Evolutionary conservation across 2,888 invertebrate species (phyloP).

Genomic region (Aphidius colemani): DNA sequence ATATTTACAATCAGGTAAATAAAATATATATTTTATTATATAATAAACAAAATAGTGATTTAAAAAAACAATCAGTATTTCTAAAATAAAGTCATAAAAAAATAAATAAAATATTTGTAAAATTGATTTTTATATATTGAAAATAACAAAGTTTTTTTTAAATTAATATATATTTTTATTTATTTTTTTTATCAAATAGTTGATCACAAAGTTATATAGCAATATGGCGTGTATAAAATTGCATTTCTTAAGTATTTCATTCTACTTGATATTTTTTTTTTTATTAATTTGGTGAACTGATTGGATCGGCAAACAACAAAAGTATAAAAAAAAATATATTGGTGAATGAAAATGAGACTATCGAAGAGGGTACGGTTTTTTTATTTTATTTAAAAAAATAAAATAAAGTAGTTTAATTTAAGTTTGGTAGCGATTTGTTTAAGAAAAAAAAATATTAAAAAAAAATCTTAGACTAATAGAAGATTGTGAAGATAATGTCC

Average conservation of each 20-base stretch:
- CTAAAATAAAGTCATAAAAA: background rate
- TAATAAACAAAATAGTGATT: no score
- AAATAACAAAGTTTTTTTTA: background rate
- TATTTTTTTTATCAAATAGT: constrained; percentile 11
- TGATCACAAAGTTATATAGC: constrained; percentile 16
- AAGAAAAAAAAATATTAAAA: constrained; percentile 25
- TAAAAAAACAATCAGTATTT: no score
- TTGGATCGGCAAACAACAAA: no score
- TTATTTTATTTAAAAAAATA: no score
- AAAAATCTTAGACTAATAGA: constrained; percentile 25
- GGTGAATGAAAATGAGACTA: no score
- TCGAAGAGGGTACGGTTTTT: no score
- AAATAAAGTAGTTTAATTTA: no score
- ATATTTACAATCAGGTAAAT: background rate
- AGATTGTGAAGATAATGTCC: constrained; percentile 22
- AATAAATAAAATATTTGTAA: background rate
- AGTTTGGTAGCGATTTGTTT: no score
- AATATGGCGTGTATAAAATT: constrained; percentile 11
- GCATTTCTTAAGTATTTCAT: background rate
- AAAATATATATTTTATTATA: background rate
- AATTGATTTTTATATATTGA: constrained; percentile 3
- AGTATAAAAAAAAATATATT: no score
- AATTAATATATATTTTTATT: background rate
- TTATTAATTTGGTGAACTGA: no score
- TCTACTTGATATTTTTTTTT: no score